Conservation (phyloP, 2,113 vertebrate genomes). For the Henicopernis longicauda region DNA sequence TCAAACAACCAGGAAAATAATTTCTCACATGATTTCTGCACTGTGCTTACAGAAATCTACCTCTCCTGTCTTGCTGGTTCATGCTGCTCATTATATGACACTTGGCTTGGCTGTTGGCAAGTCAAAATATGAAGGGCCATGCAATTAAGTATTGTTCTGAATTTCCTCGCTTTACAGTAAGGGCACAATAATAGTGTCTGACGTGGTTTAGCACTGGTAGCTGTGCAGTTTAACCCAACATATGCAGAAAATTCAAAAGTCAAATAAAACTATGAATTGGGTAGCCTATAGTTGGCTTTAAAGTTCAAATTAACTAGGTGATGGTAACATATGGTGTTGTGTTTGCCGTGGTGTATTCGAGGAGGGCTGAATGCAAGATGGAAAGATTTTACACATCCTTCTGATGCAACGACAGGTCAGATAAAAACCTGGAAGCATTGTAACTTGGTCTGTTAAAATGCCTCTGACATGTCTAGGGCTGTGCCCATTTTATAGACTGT, state of each 20-base stretch:
- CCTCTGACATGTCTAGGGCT: neutral
- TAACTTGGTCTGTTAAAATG: neutral
- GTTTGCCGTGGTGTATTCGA: fast-evolving
- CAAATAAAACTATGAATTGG: neutral
- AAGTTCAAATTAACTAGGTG: neutral
- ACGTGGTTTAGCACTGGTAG: neutral
- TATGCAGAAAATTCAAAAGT: neutral
- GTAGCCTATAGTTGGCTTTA: neutral
- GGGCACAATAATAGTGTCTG: neutral
- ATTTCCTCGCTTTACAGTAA: neutral
- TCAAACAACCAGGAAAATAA: neutral
- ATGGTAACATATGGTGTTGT: fast-evolving
- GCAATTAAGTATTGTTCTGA: neutral
- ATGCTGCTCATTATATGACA: neutral
- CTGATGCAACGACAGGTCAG: neutral
- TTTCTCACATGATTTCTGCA: neutral
- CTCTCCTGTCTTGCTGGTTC: neutral
- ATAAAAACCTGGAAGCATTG: neutral
- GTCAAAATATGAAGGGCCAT: neutral
- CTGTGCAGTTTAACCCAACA: neutral
- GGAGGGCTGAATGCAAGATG: neutral
- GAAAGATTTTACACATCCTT: neutral
- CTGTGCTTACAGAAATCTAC: neutral
- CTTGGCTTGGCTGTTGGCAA: neutral
- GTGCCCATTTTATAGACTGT: neutral